These are phyloP conservation scores for Gnatocerus cornutus DNA, from an alignment of 2,888 invertebrate genomes.

Conservation along the genomic window DNA sequence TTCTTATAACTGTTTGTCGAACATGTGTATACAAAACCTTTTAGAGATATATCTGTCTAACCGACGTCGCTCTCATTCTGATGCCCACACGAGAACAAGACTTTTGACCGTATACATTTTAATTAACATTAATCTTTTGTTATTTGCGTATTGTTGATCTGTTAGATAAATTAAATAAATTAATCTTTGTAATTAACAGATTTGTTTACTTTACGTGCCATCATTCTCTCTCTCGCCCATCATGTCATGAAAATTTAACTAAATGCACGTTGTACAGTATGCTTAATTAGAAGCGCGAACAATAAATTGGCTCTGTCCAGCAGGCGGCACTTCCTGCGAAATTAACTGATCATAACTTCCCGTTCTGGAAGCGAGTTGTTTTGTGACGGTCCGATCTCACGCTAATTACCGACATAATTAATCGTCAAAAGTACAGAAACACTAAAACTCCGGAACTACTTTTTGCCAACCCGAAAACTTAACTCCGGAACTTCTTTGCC, in stretches of 20 bases:
- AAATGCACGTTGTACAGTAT: constrained; percentile 55
- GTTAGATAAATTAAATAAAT: constrained; percentile 66
- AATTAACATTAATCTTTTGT: constrained; percentile 51
- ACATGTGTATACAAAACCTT: constrained; percentile 50
- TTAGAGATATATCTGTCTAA: constrained; percentile 47
- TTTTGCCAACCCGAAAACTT: constrained; percentile 25
- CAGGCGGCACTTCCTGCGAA: constrained; percentile 60
- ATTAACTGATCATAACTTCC: constrained; percentile 67
- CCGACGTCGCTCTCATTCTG: constrained; percentile 40
- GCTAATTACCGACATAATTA: constrained; percentile 53
- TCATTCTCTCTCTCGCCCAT: constrained; percentile 35
- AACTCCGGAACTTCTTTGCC: constrained; percentile 6
- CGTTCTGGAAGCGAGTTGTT: constrained; percentile 55
- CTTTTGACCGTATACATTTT: constrained; percentile 51
- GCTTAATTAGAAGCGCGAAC: constrained; percentile 61
- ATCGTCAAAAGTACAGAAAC: constrained; percentile 32
- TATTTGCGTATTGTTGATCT: constrained; percentile 67
- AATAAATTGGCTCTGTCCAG: constrained; percentile 63
- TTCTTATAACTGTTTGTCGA: constrained; percentile 49
- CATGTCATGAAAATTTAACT: constrained; percentile 55
- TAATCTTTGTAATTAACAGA: constrained; percentile 63
- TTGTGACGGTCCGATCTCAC: constrained; percentile 62
- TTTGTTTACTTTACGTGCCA: constrained; percentile 44
- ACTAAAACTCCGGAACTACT: constrained; percentile 8
- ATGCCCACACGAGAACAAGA: constrained; percentile 51